These are phyloP conservation scores for Andrena camellia DNA, from an alignment of 2,888 invertebrate species.

Conservation along the genomic window DNA sequence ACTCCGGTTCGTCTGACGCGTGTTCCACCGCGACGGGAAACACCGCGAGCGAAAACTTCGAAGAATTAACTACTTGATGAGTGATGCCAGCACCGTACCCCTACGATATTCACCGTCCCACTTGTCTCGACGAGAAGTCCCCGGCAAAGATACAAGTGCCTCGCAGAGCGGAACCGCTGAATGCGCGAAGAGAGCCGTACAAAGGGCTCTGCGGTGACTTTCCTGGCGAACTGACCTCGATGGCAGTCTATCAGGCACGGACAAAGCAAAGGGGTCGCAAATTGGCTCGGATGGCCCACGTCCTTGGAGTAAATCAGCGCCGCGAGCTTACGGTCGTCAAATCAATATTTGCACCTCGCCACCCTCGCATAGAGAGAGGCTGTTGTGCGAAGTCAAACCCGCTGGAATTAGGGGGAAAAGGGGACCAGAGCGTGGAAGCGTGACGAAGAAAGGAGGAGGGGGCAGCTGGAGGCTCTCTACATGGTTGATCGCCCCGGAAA, in stretches of 20 bases:
- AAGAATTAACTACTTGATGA: constrained; percentile 6
- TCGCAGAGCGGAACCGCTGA: constrained; percentile 29
- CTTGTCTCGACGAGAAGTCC: constrained; percentile 1
- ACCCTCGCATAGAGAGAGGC: constrained; percentile 50
- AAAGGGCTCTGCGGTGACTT: constrained; percentile 53
- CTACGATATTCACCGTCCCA: background rate
- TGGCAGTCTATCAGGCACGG: constrained; percentile 55
- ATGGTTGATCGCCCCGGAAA: constrained; percentile 70
- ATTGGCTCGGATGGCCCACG: constrained; percentile 66
- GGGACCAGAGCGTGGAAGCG: constrained; percentile 27
- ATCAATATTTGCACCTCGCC: constrained; percentile 79
- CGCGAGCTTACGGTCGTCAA: constrained; percentile 71
- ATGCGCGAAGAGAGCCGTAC: constrained; percentile 32
- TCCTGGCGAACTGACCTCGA: constrained; percentile 47
- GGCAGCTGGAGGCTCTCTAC: constrained; percentile 9
- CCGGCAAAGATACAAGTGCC: constrained; percentile 14
- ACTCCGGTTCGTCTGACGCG: too few relatives aligned
- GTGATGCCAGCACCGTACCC: background rate
- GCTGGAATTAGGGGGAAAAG: constrained; percentile 67
- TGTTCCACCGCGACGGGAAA: too few relatives aligned
- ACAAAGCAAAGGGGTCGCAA: constrained; percentile 71
- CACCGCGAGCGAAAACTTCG: too few relatives aligned
- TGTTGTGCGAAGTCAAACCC: constrained; percentile 60
- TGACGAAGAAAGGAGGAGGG: background rate
- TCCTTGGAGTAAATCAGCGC: constrained; percentile 72